Base-by-base conservation (phyloP, 1,140 invertebrate genomes). In the Phortica variegata region DNA sequence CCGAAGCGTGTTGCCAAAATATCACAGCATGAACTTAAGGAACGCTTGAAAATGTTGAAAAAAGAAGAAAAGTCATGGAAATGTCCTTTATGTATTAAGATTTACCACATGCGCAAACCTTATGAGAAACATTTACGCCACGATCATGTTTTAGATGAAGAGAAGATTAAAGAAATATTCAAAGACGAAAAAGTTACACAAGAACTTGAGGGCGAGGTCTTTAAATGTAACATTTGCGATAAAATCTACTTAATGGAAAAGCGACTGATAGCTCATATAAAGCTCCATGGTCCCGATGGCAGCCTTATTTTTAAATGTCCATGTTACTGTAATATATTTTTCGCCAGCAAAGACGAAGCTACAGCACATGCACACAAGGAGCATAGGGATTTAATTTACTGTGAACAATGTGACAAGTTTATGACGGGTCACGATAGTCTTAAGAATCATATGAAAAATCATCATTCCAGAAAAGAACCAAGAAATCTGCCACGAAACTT, bases 321-420 rank as follows among this genome's bases (percentile, higher is more conserved):
- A 16, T 77, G 75, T 51, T 78, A 74, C 46, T 74, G 77, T 51
- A 66, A 66, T 26, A 41, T 61, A 18, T 68, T 58, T 46, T 78
- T 79, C 48, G 59, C 61, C 31, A 76, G 65, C 33, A 73, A 75
- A 45, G 70, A 75, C 26, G 63, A 75, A 46, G 61, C 69, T 20
- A 62, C 61, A 8, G 56, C 56, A 7, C 77, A 78, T 46, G 69
- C 75, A 18, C 55, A 65, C 29, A 52, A 58, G 18, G 56, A 57
- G 18, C 77, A 78, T 52, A 61, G 62, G 34, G 70, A 77, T 37
- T 43, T 72, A 36, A 50, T 78, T 33, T 74, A 65, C 40, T 79
- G 77, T 40, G 76, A 72, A 34, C 65, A 74, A 21, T 79, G 77
- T 42, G 69, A 76, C 48, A 78, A 77, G 54, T 61, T 61, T 17